These are phyloP conservation scores for Chaetophractus vellerosus DNA, from an alignment of 2,797 vertebrate species.

Conservation along the genomic window DNA sequence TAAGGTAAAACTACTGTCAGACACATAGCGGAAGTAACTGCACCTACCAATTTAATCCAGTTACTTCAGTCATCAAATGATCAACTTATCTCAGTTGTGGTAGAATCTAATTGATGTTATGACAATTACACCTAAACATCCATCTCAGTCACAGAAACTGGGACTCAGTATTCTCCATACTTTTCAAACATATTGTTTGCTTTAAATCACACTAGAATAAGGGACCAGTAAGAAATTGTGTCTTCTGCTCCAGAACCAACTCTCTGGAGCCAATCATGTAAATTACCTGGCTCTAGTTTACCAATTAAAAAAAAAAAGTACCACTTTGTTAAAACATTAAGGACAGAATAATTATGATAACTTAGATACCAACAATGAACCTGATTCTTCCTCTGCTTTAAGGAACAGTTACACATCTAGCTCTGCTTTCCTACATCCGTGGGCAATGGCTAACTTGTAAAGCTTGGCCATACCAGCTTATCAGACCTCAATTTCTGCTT, in stretches of 20 bases:
- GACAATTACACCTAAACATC: conserved; percentile 51
- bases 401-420: neutral
- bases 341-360: conserved; percentile 73
- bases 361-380: conserved; percentile 70
- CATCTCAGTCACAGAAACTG: conserved; percentile 54
- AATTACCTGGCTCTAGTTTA: conserved; percentile 65
- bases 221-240: conserved; percentile 11
- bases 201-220: conserved; percentile 66
- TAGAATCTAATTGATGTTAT: conserved; percentile 69
- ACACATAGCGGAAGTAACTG: neutral
- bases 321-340: conserved; percentile 69
- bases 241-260: conserved; percentile 52
- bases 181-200: conserved; percentile 73
- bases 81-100: conserved; percentile 49
- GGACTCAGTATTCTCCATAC: neutral
- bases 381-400: conserved; percentile 60
- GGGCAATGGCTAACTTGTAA: conserved; percentile 12
- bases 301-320: conserved; percentile 53
- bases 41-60: neutral
- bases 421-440: neutral
- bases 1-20: conserved; percentile 13
- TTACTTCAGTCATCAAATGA: conserved; percentile 55
- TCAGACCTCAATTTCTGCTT: conserved; percentile 70
- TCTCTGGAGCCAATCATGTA: conserved; percentile 58
- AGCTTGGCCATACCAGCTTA: neutral